Conservation (phyloP, 2,113 vertebrate genomes). For the Progne subis region DNA sequence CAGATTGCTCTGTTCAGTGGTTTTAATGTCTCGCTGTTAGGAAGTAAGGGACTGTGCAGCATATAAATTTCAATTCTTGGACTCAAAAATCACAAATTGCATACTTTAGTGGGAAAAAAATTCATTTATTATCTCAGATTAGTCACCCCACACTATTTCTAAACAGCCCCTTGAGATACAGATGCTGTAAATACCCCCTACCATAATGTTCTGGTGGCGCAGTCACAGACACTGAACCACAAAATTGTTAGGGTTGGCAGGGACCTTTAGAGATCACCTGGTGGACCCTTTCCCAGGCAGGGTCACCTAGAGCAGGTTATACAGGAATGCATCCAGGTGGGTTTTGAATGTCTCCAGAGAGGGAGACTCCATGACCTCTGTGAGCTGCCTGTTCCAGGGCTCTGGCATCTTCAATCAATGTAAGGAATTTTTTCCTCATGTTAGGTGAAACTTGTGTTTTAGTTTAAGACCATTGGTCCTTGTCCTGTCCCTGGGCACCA, state of each 20-base stretch:
- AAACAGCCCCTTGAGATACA: not conserved
- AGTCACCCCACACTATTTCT: not conserved
- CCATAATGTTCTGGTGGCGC: not conserved
- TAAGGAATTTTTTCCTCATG: not conserved
- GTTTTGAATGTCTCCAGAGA: not conserved
- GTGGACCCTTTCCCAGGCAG: not conserved
- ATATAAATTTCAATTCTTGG: not conserved
- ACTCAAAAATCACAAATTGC: not conserved
- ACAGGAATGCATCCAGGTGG: not conserved
- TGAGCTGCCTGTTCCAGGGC: not conserved
- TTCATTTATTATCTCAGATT: not conserved
- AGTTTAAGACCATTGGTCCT: not conserved
- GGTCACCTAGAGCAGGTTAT: not conserved
- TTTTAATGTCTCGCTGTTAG: not conserved
- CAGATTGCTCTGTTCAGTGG: not conserved
- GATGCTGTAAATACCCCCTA: not conserved
- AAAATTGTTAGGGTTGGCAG: not conserved
- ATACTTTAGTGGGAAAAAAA: not conserved
- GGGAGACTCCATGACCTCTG: not conserved
- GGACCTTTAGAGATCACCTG: not conserved
- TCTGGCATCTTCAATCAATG: rapidly evolving
- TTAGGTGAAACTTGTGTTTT: not conserved
- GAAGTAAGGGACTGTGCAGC: not conserved
- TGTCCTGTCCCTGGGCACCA: not conserved
- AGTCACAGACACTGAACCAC: not conserved